These are phyloP conservation scores for Sphenopsis melanotis DNA, from an alignment of 2,797 vertebrate species.

Conservation along the genomic window DNA sequence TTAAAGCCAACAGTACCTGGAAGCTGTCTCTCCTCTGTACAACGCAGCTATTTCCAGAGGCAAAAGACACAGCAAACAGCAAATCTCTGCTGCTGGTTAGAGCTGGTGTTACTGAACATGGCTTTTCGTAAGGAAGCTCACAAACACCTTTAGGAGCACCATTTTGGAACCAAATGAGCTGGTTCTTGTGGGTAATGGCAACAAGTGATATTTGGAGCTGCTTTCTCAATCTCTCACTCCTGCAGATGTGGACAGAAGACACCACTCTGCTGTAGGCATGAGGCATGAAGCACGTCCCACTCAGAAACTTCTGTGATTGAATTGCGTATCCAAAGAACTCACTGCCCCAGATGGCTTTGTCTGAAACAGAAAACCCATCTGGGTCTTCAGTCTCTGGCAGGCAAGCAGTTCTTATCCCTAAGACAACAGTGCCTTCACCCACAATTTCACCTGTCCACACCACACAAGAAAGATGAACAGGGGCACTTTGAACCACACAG, in stretches of 20 bases:
- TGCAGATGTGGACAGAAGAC: constrained; percentile 73
- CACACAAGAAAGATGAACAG: constrained; percentile 75
- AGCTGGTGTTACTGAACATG: constrained; percentile 75
- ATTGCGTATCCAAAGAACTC: constrained; percentile 75
- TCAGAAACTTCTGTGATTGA: constrained; percentile 71
- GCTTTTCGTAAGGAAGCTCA: constrained; percentile 82
- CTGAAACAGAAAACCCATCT: neutral
- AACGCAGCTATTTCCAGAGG: constrained; percentile 77
- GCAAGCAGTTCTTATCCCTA: constrained; percentile 71
- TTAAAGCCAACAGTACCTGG: constrained; percentile 76
- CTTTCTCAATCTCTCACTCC: constrained; percentile 49
- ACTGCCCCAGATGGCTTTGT: constrained; percentile 57
- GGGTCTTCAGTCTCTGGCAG: constrained; percentile 1
- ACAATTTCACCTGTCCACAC: constrained; percentile 79
- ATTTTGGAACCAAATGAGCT: constrained; percentile 86
- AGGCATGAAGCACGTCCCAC: constrained; percentile 78
- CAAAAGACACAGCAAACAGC: constrained; percentile 81
- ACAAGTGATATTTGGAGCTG: constrained; percentile 74
- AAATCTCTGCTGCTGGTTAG: constrained; percentile 72
- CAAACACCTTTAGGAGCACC: constrained; percentile 80
- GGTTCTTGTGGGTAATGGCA: constrained; percentile 79
- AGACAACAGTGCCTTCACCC: constrained; percentile 72
- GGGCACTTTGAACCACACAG: constrained; percentile 70
- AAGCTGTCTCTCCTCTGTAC: constrained; percentile 82
- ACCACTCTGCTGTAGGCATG: constrained; percentile 81